These are phyloP conservation scores for Tetropium fuscum DNA, from an alignment of 2,888 invertebrate species.

Conservation along the genomic window DNA sequence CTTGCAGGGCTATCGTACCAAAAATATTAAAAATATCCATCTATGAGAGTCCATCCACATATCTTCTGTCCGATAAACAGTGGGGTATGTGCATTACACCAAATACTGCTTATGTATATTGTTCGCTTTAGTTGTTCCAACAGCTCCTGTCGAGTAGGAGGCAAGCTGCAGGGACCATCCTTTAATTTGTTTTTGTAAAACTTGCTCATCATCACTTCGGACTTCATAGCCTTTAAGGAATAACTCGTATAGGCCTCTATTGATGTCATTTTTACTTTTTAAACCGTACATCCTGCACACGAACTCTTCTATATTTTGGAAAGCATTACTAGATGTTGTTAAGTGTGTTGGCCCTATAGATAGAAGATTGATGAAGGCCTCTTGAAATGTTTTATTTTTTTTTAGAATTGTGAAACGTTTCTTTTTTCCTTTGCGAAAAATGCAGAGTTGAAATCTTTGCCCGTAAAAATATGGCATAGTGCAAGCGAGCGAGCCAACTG, in stretches of 20 bases:
- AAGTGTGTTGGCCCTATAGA: no score
- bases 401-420: background rate
- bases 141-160: background rate
- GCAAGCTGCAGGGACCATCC: background rate
- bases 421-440: background rate
- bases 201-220: no score
- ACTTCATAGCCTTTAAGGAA: background rate
- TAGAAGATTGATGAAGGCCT: no score
- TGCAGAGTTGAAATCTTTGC: background rate
- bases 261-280: background rate
- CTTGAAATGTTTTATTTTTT: background rate
- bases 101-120: background rate
- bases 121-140: no score
- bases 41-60: no score
- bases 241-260: background rate
- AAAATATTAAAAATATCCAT: background rate
- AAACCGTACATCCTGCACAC: background rate
- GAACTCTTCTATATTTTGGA: background rate
- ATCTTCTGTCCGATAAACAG: no score
- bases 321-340: no score
- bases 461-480: background rate
- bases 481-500: background rate
- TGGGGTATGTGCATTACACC: no score
- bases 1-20: background rate
- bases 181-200: background rate